Base-by-base conservation (phyloP, 1,140 invertebrate species). In the Andrena cerasifolii region DNA sequence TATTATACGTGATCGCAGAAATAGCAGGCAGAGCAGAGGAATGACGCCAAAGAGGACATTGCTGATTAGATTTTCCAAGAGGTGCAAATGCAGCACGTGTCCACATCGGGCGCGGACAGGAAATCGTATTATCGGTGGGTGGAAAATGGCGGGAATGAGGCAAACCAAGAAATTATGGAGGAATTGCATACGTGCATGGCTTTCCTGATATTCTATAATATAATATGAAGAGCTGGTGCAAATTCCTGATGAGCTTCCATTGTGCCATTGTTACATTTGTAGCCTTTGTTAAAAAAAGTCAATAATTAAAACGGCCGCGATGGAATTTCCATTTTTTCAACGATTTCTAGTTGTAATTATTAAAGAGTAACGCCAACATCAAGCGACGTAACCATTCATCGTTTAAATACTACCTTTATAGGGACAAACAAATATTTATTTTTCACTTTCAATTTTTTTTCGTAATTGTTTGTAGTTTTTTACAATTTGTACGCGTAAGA, bases 181-280 rank as follows among this genome's bases (percentile, higher is more conserved):
- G 58, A 80, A 82, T 80, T 77, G 85, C 79, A 67, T 79, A 84
- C 79, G 82, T 81, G 79, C 79, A 47, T 47, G n/a, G 72, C 71
- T 68, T 82, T 2, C 21, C 21, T 62, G 33, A 82, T 80, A 63
- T 66, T 66, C 56, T 78, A 80, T 78, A 78, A 80, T 72, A 78
- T 65, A 59, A 56, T 28, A 31, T 28, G 18, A 33, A 33, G 16
- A 54, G 54, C 54, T 4, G 54, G 7, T 21, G 54, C 6, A 56
- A 31, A 56, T 26, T 56, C 18, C 18, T 16, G 47, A n/a, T 49
- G 18, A 49, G 21, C 1, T 49, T 49, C 18, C 5, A 18, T 18
- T 49, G 4, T 49, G 18, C 18, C 4, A 49, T 5, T n/a, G 14
- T 49, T 14, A 26, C 45, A 40, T 16, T 24, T 12, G 21, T n/a